A percentile compares a stretch with the other conserved stretches of the same genome.
phyloP scores from a whole-genome alignment of 2,797 vertebrate species.

The Lophius americanus region DNA sequence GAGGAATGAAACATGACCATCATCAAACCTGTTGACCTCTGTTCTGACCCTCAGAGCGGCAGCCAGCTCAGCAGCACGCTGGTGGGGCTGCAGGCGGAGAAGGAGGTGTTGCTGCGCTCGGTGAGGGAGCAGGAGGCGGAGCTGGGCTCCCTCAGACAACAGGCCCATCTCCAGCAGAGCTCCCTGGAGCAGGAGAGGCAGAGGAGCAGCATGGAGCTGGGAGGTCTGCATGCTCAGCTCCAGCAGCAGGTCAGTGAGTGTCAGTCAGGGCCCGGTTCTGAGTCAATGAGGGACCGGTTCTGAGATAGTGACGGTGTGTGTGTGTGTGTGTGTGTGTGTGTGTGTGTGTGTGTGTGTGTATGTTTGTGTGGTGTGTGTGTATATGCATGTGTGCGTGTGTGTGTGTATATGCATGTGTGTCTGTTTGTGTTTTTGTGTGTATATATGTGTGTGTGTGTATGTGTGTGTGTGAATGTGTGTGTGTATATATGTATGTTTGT shows the following conservation, averaged over 20 bases:
- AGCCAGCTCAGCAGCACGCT: constrained; percentile 76
- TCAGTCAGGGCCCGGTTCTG: rapidly evolving
- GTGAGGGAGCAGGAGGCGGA: constrained; percentile 76
- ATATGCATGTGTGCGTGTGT: no score
- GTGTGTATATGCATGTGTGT: background rate
- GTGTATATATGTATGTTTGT: no score
- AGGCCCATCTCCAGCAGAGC: constrained; percentile 78
- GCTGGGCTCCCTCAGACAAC: constrained; percentile 73
- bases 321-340: no score
- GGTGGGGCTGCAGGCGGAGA: constrained; percentile 81
- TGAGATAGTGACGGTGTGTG: no score
- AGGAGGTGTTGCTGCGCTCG: constrained; percentile 68
- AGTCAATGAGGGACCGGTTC: background rate
- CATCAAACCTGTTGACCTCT: no score
- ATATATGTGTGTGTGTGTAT: background rate
- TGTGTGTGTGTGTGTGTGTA: no score
- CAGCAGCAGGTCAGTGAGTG: constrained; percentile 79
- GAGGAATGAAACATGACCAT: no score
- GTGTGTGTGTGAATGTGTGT: no score
- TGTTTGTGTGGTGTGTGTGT: no score
- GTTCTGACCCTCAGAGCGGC: constrained; percentile 73
- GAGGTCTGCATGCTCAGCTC: constrained; percentile 71
- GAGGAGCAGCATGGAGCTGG: constrained; percentile 63
- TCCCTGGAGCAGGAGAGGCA: constrained; percentile 78
- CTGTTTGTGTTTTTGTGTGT: no score